phyloP scores from a whole-genome alignment of 2,888 invertebrate genomes.

The Caenorhabditis zanzibari region DNA sequence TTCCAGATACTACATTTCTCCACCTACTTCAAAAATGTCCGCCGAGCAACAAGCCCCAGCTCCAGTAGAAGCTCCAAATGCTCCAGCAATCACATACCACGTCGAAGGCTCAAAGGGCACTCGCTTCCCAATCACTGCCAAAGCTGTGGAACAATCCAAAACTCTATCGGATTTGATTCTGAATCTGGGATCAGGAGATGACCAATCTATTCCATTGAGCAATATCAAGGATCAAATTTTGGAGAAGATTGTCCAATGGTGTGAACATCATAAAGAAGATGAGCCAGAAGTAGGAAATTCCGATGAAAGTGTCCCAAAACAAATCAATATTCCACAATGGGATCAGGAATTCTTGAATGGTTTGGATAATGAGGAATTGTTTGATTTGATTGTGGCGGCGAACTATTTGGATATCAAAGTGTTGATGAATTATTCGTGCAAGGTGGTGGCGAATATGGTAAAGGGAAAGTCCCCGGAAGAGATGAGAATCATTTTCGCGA shows the following conservation, averaged over 20 bases:
- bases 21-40: no score
- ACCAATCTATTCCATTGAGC: not conserved
- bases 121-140: not conserved
- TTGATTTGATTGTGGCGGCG: not conserved
- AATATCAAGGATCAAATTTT: not conserved
- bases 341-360: not conserved
- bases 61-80: no score
- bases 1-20: no score
- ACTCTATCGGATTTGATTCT: not conserved
- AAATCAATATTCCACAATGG: not conserved
- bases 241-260: not conserved
- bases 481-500: no score
- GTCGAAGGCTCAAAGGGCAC: no score
- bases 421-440: not conserved
- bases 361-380: not conserved
- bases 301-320: not conserved
- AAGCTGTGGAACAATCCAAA: not conserved
- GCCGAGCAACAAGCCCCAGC: no score
- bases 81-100: no score
- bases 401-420: constrained; percentile 5
- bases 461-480: no score
- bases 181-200: not conserved
- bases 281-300: no score
- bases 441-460: not conserved
- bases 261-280: constrained; percentile 4